These are phyloP conservation scores for Hydrotaea diabolus DNA, from an alignment of 2,888 invertebrate species.

Conservation along the genomic window DNA sequence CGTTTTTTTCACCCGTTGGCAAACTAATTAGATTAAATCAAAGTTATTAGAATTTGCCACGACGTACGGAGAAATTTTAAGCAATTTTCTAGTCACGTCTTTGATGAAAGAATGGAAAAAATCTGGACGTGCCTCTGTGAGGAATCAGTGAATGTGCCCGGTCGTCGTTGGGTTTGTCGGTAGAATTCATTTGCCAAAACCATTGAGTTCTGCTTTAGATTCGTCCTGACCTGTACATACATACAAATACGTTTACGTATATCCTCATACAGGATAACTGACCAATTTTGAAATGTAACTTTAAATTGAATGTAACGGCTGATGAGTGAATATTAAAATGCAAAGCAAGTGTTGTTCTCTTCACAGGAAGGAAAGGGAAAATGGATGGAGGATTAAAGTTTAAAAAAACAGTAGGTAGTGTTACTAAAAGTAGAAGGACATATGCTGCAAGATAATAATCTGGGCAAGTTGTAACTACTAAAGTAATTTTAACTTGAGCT, in stretches of 20 bases:
- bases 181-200: background rate
- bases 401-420: background rate
- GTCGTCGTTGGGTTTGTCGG: background rate
- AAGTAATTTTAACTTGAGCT: no score
- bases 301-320: conserved; percentile 51
- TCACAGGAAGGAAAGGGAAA: background rate
- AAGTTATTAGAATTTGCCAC: conserved; percentile 69
- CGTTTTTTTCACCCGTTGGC: conserved; percentile 58
- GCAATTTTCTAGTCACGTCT: conserved; percentile 76
- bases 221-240: background rate
- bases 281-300: conserved; percentile 45
- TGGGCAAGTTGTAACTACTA: no score
- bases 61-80: conserved; percentile 70
- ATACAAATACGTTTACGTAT: background rate
- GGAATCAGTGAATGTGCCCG: conserved; percentile 20
- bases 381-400: background rate
- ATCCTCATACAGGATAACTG: conserved; percentile 34
- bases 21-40: conserved; percentile 79
- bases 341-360: background rate
- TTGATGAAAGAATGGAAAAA: conserved; percentile 32
- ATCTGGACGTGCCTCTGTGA: conserved; percentile 54
- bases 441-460: no score
- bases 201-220: background rate
- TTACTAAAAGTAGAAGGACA: no score
- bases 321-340: conserved; percentile 29